Conservation (phyloP, 53 echinoderm and acorn worm species). For the Apostichopus leukothele region DNA sequence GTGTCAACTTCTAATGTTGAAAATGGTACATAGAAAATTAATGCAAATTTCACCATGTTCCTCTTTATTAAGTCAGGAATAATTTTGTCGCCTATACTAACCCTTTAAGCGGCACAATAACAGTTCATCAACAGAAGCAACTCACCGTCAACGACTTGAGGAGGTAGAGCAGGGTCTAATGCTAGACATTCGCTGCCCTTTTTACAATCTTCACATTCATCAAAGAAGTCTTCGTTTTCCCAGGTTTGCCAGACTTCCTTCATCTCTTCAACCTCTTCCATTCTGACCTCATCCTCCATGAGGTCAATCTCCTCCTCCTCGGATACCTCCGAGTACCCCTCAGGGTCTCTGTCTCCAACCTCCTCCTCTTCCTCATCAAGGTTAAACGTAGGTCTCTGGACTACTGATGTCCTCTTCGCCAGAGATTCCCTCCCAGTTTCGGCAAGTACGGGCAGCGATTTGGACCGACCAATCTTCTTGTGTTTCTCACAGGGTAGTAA, state of each 20-base stretch:
- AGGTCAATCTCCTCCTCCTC: slow-evolving; percentile 23
- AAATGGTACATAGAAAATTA: too few species aligned
- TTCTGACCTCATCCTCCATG: slow-evolving; percentile 39
- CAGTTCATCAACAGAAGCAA: background rate
- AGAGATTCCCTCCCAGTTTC: background rate
- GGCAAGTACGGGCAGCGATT: slow-evolving; percentile 31
- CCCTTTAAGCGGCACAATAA: too few species aligned
- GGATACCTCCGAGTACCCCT: background rate
- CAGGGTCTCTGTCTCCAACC: background rate
- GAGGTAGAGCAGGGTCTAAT: slow-evolving; percentile 71
- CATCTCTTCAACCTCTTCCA: slow-evolving; percentile 48
- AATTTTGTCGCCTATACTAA: too few species aligned
- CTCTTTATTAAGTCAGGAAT: too few species aligned
- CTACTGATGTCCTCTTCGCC: background rate
- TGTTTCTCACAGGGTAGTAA: slow-evolving; percentile 52
- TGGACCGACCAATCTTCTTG: slow-evolving; percentile 31
- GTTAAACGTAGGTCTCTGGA: slow-evolving; percentile 10
- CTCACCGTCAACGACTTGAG: slow-evolving; percentile 76
- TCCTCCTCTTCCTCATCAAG: slow-evolving; percentile 29
- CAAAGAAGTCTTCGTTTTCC: slow-evolving; percentile 89
- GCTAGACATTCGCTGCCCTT: slow-evolving; percentile 62
- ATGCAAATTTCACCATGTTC: background rate
- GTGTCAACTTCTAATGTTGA: too few species aligned
- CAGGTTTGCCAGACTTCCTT: slow-evolving; percentile 84
- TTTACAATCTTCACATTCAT: slow-evolving; percentile 76